These are phyloP conservation scores for Amphiprion ocellaris DNA, from an alignment of 2,113 vertebrate species.

Conservation along the genomic window DNA sequence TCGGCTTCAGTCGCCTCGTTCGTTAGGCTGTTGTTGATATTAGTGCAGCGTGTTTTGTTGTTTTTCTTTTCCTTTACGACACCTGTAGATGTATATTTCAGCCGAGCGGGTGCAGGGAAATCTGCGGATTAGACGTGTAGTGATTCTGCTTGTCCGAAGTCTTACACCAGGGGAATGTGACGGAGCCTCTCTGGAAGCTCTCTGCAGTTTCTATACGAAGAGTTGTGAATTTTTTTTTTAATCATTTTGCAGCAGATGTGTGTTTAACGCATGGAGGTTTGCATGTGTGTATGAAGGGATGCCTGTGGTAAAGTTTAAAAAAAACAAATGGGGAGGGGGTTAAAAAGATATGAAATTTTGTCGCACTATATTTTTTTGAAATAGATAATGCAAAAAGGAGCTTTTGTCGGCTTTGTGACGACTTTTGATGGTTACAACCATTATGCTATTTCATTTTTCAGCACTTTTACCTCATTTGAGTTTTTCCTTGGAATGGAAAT, in stretches of 20 bases:
- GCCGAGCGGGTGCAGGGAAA: conserved; percentile 17
- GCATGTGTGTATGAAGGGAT: conserved; percentile 66
- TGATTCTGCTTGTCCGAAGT: conserved; percentile 56
- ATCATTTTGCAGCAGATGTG: conserved; percentile 57
- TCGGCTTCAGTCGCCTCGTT: conserved; percentile 11
- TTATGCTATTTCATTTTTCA: conserved; percentile 82
- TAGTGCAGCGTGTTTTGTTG: conserved; percentile 20
- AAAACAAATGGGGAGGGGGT: conserved; percentile 33
- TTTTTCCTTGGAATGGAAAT: conserved; percentile 81
- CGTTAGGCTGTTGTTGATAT: conserved; percentile 38
- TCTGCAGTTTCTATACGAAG: conserved; percentile 47
- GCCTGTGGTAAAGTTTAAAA: conserved; percentile 66
- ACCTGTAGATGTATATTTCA: conserved; percentile 48
- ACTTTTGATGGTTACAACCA: conserved; percentile 69
- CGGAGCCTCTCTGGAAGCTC: conserved; percentile 33
- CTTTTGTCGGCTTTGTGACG: conserved; percentile 76
- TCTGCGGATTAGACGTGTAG: conserved; percentile 21
- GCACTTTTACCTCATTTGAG: conserved; percentile 86
- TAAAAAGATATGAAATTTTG: conserved; percentile 54
- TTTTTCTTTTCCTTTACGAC: not conserved
- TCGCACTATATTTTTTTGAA: conserved; percentile 78
- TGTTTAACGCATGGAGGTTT: conserved; percentile 53
- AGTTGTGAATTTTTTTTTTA: conserved; percentile 47
- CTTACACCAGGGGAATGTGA: conserved; percentile 60
- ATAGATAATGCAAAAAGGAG: conserved; percentile 65